A percentile compares a stretch with the other conserved stretches of the same genome.
These are phyloP conservation scores for Anticlea derivata DNA, from an alignment of 2,888 invertebrate genomes.

Conservation along the genomic window DNA sequence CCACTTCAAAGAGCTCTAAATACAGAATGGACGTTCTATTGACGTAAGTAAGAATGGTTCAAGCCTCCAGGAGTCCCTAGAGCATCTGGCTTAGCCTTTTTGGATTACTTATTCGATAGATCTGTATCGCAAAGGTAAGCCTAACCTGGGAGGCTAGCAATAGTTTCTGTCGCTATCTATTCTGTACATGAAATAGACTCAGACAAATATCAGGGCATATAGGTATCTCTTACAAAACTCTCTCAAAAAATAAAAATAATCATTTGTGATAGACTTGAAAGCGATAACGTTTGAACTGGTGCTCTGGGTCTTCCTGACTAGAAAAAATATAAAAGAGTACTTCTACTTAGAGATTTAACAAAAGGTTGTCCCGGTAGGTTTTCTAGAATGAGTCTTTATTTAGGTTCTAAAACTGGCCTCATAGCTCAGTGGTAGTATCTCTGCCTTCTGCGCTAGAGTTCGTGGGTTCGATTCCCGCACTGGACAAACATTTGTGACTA, in stretches of 20 bases:
- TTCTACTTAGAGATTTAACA: neutral
- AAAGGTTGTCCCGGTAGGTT: neutral
- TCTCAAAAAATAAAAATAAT: no score
- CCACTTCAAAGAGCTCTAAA: no score
- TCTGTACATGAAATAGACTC: no score
- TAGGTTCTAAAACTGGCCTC: neutral
- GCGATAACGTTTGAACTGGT: neutral
- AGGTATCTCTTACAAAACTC: no score
- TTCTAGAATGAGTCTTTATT: conserved; percentile 3
- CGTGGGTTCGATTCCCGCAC: no score
- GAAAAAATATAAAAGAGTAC: neutral
- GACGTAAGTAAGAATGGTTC: neutral
- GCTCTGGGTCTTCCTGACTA: neutral
- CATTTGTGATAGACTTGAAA: no score
- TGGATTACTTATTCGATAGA: conserved; percentile 4
- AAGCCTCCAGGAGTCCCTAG: neutral
- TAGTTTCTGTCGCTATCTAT: neutral
- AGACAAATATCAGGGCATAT: no score
- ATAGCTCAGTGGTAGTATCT: no score
- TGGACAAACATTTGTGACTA: no score
- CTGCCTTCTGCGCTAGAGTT: no score
- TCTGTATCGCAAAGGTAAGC: conserved; percentile 1
- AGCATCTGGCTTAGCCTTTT: conserved; percentile 2
- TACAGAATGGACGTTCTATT: no score
- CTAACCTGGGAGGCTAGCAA: neutral